phyloP scores from a whole-genome alignment of 2,797 vertebrate genomes.

The Crenichthys baileyi region DNA sequence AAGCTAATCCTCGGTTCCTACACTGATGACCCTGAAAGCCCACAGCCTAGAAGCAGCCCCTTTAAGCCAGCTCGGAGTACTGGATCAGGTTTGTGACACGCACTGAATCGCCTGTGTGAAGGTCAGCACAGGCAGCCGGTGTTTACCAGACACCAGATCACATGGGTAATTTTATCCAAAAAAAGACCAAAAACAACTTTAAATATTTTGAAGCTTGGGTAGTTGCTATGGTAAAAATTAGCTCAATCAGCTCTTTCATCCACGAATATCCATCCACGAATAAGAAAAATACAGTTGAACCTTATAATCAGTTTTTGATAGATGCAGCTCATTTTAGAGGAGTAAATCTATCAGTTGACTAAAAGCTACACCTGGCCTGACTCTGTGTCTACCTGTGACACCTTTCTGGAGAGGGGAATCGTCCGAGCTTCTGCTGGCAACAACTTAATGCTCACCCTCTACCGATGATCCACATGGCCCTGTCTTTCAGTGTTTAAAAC shows the following conservation, averaged over 20 bases:
- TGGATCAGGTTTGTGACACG: slow-evolving; percentile 46
- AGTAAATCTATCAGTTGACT: not conserved
- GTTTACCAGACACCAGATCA: slow-evolving; percentile 2
- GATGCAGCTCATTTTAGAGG: not conserved
- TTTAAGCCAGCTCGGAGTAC: not conserved
- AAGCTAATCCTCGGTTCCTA: slow-evolving; percentile 36
- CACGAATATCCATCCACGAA: not conserved
- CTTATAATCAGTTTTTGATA: too few relatives aligned
- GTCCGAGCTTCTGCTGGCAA: too few relatives aligned
- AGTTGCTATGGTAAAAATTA: not conserved
- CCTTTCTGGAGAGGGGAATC: too few relatives aligned
- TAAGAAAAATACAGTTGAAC: not conserved
- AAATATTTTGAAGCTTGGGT: not conserved
- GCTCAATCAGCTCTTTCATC: not conserved
- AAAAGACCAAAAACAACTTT: not conserved
- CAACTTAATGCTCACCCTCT: too few relatives aligned
- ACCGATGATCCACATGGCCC: too few relatives aligned
- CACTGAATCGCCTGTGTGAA: slow-evolving; percentile 36
- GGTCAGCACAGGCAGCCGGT: slow-evolving; percentile 37
- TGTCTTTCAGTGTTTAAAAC: too few relatives aligned
- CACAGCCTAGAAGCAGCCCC: not conserved
- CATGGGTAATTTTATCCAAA: not conserved
- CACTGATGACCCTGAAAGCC: slow-evolving; percentile 29
- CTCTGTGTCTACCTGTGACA: too few relatives aligned
- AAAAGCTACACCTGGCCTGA: too few relatives aligned